Conservation (phyloP, 2,888 invertebrate species). For the Clitarchus hookeri region DNA sequence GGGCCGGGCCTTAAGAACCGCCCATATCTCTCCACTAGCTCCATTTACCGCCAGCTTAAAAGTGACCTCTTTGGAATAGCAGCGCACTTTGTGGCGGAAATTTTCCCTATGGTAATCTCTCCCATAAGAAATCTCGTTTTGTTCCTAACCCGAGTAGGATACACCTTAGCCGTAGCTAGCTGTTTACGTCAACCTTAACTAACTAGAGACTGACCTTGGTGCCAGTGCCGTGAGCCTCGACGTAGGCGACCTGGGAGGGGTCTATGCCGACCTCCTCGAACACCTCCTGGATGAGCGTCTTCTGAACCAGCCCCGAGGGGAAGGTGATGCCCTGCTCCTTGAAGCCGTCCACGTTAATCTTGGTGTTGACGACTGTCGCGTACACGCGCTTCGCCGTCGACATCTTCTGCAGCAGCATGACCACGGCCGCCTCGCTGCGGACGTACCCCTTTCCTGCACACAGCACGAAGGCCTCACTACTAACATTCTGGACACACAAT, state of each 20-base stretch:
- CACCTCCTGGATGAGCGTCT: conserved; percentile 79
- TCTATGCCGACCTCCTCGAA: conserved; percentile 82
- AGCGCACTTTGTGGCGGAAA: no score
- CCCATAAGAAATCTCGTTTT: no score
- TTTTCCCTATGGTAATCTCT: no score
- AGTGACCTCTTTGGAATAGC: no score
- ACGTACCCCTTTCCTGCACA: conserved; percentile 80
- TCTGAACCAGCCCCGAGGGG: conserved; percentile 81
- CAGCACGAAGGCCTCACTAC: not conserved
- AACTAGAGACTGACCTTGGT: conserved; percentile 69
- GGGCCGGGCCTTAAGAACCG: no score
- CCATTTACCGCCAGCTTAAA: no score
- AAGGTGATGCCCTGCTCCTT: conserved; percentile 91
- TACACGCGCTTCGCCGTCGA: conserved; percentile 78
- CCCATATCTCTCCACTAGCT: no score
- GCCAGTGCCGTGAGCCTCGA: conserved; percentile 98
- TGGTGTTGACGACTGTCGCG: conserved; percentile 84
- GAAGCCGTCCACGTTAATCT: conserved; percentile 90
- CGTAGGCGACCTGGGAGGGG: conserved; percentile 83
- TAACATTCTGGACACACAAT: no score
- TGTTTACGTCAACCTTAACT: no score
- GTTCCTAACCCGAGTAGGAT: no score
- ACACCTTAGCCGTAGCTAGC: no score
- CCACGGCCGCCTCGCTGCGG: conserved; percentile 85
- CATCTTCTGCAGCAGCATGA: conserved; percentile 79